Conservation (phyloP, 1,140 invertebrate genomes). For the Lordiphosa clarofinis region DNA sequence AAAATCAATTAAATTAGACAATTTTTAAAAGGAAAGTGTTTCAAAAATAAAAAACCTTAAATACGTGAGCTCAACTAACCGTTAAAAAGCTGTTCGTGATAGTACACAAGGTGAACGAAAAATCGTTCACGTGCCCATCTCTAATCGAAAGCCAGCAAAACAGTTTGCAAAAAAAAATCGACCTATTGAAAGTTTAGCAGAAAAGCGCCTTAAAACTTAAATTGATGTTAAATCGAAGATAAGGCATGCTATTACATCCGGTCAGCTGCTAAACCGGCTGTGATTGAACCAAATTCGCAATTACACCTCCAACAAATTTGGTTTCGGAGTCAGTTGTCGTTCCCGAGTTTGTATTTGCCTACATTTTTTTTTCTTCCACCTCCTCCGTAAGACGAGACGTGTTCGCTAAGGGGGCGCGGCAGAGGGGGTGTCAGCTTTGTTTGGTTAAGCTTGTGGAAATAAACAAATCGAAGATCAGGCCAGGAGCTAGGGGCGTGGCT, state of each 20-base stretch:
- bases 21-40: too few species aligned
- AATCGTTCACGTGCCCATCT: neutral
- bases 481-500: constrained; percentile 53
- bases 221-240: constrained; percentile 19
- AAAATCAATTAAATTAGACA: too few species aligned
- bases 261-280: constrained; percentile 11
- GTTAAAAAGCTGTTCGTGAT: too few species aligned
- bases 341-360: constrained; percentile 30
- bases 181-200: constrained; percentile 32
- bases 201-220: neutral
- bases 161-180: constrained; percentile 65
- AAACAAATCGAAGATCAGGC: constrained; percentile 51
- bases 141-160: constrained; percentile 47
- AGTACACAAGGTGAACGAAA: too few species aligned
- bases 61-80: too few species aligned
- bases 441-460: constrained; percentile 51
- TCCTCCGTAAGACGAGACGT: constrained; percentile 30
- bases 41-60: too few species aligned
- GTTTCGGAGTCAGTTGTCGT: constrained; percentile 30
- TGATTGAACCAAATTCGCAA: constrained; percentile 24
- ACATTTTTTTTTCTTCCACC: constrained; percentile 33
- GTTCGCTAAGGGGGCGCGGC: constrained; percentile 6
- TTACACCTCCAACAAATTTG: constrained; percentile 18
- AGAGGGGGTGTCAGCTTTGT: constrained; percentile 34
- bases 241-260: constrained; percentile 33